Conservation (phyloP, 2,888 invertebrate species). For the Cerastoderma edule region DNA sequence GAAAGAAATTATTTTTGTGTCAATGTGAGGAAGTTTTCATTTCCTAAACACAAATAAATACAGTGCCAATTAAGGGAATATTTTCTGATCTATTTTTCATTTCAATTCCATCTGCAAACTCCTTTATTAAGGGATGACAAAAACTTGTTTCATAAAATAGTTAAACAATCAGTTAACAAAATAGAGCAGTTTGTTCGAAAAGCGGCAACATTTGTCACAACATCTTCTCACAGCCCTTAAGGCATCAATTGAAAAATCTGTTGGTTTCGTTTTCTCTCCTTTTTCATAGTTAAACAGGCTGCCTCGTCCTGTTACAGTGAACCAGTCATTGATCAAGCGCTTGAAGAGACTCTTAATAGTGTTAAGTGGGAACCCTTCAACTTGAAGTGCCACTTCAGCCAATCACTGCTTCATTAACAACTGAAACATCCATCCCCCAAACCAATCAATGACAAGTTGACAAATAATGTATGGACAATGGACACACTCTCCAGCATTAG, state of each 20-base stretch:
- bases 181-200: too few relatives aligned
- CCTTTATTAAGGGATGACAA: too few relatives aligned
- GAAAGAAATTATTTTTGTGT: too few relatives aligned
- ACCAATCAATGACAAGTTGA: conserved; percentile 38
- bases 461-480: conserved; percentile 28
- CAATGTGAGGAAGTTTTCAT: too few relatives aligned
- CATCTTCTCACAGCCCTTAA: too few relatives aligned
- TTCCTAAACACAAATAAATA: too few relatives aligned
- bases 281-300: conserved; percentile 13
- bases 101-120: too few relatives aligned
- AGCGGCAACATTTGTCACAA: too few relatives aligned
- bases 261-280: conserved; percentile 1
- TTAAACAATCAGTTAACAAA: too few relatives aligned
- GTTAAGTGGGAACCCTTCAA: conserved; percentile 28
- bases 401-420: conserved; percentile 31
- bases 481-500: conserved; percentile 23
- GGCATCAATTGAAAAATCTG: conserved; percentile 7
- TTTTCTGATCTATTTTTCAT: too few relatives aligned
- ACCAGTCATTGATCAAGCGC: conserved; percentile 20
- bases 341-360: conserved; percentile 20
- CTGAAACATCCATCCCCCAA: conserved; percentile 18
- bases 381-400: conserved; percentile 32
- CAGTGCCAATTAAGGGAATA: too few relatives aligned
- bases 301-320: neutral
- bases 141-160: too few relatives aligned